Conservation (phyloP, 2,888 invertebrate species). For the Synanthedon formicaeformis region DNA sequence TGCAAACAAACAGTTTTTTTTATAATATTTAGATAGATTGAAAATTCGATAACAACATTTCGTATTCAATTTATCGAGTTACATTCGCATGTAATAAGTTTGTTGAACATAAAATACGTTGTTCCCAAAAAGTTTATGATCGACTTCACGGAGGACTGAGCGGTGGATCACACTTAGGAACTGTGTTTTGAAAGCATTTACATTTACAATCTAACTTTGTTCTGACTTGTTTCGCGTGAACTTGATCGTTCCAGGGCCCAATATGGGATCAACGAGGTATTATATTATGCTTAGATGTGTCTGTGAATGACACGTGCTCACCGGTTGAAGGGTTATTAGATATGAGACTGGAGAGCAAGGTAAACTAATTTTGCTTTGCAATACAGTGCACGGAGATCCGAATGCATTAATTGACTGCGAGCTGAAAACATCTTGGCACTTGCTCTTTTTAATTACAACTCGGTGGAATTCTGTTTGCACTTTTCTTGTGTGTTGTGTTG, state of each 20-base stretch:
- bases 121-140: slow-evolving; percentile 18
- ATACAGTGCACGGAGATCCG: too few species aligned
- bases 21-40: too few species aligned
- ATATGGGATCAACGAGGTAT: background rate
- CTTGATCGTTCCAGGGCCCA: slow-evolving; percentile 1
- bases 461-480: too few species aligned
- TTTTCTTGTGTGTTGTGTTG: too few species aligned
- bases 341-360: background rate
- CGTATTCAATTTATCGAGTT: too few species aligned
- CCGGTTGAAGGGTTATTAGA: background rate
- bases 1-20: too few species aligned
- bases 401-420: too few species aligned
- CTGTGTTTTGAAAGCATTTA: slow-evolving; percentile 37
- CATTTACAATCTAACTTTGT: slow-evolving; percentile 49
- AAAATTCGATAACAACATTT: too few species aligned
- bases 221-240: slow-evolving; percentile 4
- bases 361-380: background rate
- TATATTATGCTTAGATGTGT: background rate
- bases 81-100: too few species aligned
- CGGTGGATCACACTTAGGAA: slow-evolving; percentile 21
- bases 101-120: too few species aligned
- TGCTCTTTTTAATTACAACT: too few species aligned
- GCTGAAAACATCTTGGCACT: too few species aligned
- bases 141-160: slow-evolving; percentile 9
- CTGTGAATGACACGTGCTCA: background rate